Evolutionary conservation across 2,888 invertebrate genomes (phyloP).

Genomic region (Perizoma affinitatum): DNA sequence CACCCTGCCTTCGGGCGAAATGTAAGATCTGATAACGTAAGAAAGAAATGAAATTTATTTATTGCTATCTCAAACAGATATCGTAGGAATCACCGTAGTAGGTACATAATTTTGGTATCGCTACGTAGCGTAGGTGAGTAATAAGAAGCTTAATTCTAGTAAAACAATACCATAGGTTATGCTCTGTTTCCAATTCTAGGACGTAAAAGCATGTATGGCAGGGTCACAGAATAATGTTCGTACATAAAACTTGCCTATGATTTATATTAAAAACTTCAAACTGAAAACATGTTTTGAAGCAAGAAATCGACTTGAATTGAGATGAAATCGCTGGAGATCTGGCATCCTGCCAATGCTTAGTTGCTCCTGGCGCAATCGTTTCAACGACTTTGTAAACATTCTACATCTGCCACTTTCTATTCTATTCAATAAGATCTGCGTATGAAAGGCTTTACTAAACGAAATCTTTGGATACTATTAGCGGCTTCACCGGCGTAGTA

Average conservation of each 20-base stretch:
- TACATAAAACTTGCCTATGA: too few relatives aligned
- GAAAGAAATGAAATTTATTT: neutral
- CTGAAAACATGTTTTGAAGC: slow-evolving; percentile 6
- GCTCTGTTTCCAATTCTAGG: too few relatives aligned
- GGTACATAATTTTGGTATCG: neutral
- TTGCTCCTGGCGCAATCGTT: slow-evolving; percentile 8
- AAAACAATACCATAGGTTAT: too few relatives aligned
- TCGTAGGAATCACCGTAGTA: too few relatives aligned
- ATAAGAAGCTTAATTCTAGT: too few relatives aligned
- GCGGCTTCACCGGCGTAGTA: too few relatives aligned
- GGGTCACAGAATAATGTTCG: too few relatives aligned
- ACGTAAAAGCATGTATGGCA: too few relatives aligned
- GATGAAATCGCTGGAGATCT: slow-evolving; percentile 20
- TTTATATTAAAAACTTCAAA: slow-evolving; percentile 10
- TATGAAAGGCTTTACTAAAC: neutral
- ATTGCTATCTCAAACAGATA: neutral
- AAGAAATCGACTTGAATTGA: slow-evolving; percentile 11
- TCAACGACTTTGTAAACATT: slow-evolving; percentile 17
- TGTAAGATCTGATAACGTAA: neutral
- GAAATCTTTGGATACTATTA: neutral
- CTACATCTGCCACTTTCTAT: slow-evolving; percentile 2
- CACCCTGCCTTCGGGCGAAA: neutral
- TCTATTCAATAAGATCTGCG: slow-evolving; percentile 17
- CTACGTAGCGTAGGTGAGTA: too few relatives aligned
- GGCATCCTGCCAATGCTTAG: slow-evolving; percentile 17